Evolutionary conservation across 2,888 invertebrate genomes (phyloP), one percentile per base, ranked within the genome.

Genomic region (Mimas tiliae): DNA sequence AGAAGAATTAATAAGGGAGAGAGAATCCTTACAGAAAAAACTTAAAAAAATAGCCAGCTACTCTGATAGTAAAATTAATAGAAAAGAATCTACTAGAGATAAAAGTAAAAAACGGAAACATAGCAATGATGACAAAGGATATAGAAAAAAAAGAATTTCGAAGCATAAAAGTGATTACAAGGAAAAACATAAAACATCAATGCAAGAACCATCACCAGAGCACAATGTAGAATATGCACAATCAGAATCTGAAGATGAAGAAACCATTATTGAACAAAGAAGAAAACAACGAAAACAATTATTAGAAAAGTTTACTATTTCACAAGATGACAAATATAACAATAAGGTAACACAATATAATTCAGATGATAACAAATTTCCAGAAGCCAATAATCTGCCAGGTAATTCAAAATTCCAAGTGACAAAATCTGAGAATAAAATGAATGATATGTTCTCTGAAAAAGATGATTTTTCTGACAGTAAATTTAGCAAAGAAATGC

Each of bases 371-470:
- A 72, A 64, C 67, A 65, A 62, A 62, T 67, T 63, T 63, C 38
- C 45, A 62, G 67, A 68, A 65, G 65, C 72, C 42, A 72, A 70
- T 51, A 69, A 47, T 16, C 62, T 16, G 9, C 69, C 68, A 70
- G 72, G 63, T 53, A 70, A 65, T 55, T 68, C 52, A 63, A 55
- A 48, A 48, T 48, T 66, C 9, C 58, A 42, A 66, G 68, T 48
- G 45, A 64, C 63, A 58, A 67, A 72, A 68, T 68, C 68, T 62
- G 78, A 78, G 67, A 82, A 82, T 93, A 94, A 73, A 95, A 95
- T 80, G 21, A 96, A 97, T 94, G 97, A 98, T 83, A 98, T 98
- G 97, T 98, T 98, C 94, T 98, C 98, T 66, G 98, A 98, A 83
- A 96, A 96, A 78, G 97, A 97, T 86, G 97, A 97, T 84, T 97